phyloP scores from a whole-genome alignment of 2,888 invertebrate genomes.

The Drosophila anomelani region DNA sequence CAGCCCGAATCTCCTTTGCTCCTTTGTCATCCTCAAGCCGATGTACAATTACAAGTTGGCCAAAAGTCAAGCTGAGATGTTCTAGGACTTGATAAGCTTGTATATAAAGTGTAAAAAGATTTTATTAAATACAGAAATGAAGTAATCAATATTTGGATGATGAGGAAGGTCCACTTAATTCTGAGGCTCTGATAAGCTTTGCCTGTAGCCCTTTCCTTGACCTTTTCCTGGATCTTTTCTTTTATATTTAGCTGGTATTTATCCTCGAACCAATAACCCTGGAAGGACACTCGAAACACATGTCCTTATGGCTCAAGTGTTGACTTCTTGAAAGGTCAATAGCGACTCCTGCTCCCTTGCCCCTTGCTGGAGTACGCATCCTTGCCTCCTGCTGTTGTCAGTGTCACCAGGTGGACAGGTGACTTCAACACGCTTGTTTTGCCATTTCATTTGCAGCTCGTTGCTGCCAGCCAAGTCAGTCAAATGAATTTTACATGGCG shows the following conservation, averaged over 20 bases:
- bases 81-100: neutral
- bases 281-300: neutral
- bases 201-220: neutral
- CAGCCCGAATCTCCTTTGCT: slow-evolving; percentile 85
- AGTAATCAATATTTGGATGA: neutral
- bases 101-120: neutral
- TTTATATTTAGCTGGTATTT: neutral
- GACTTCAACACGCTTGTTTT: slow-evolving; percentile 43
- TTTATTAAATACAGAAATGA: neutral
- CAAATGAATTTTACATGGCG: slow-evolving; percentile 74
- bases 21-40: slow-evolving; percentile 39
- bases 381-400: neutral
- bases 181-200: neutral
- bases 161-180: neutral
- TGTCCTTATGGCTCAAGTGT: neutral
- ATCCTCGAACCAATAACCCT: neutral
- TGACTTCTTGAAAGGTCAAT: slow-evolving; percentile 11
- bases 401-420: slow-evolving; percentile 28
- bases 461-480: slow-evolving; percentile 42
- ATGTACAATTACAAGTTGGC: neutral
- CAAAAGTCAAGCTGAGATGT: too few species aligned
- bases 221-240: neutral
- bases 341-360: neutral
- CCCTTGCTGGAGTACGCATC: neutral
- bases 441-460: slow-evolving; percentile 44